These are phyloP conservation scores for Aleiodes leptofemur DNA, from an alignment of 2,888 invertebrate species.

Conservation along the genomic window DNA sequence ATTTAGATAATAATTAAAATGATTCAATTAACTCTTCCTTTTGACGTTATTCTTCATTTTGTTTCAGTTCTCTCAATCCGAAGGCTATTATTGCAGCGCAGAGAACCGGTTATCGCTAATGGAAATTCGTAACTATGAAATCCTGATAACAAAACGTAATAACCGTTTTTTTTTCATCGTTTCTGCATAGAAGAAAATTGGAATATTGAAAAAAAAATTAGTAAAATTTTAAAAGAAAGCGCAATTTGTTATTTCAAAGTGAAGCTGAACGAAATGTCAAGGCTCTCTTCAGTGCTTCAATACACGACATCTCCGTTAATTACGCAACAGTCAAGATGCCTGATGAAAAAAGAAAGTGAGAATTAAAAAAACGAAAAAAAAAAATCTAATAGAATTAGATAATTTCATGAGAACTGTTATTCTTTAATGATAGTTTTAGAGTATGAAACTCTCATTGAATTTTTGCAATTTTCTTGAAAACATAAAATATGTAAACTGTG, in stretches of 20 bases:
- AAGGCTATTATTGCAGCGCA: too few relatives aligned
- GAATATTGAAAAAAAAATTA: too few relatives aligned
- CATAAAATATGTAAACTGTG: background rate
- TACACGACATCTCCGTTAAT: constrained; percentile 12
- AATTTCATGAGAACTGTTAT: background rate
- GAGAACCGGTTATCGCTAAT: too few relatives aligned
- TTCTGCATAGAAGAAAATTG: background rate
- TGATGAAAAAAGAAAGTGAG: constrained; percentile 17
- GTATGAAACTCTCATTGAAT: background rate
- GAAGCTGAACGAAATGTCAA: constrained; percentile 33
- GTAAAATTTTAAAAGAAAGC: constrained; percentile 17
- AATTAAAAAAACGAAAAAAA: background rate
- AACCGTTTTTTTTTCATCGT: background rate
- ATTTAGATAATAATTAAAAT: too few relatives aligned
- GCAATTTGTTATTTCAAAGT: constrained; percentile 10
- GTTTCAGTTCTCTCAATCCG: too few relatives aligned
- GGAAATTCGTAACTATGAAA: too few relatives aligned
- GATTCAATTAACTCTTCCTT: too few relatives aligned
- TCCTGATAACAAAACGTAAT: too few relatives aligned
- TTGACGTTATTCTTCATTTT: too few relatives aligned
- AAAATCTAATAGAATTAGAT: background rate
- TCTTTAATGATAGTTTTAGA: too few relatives aligned
- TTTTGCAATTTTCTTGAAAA: background rate
- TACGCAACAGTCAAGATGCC: constrained; percentile 7
- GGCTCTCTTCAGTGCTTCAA: constrained; percentile 13